phyloP scores from a whole-genome alignment of 2,113 vertebrate genomes.

The Muntiacus reevesi region DNA sequence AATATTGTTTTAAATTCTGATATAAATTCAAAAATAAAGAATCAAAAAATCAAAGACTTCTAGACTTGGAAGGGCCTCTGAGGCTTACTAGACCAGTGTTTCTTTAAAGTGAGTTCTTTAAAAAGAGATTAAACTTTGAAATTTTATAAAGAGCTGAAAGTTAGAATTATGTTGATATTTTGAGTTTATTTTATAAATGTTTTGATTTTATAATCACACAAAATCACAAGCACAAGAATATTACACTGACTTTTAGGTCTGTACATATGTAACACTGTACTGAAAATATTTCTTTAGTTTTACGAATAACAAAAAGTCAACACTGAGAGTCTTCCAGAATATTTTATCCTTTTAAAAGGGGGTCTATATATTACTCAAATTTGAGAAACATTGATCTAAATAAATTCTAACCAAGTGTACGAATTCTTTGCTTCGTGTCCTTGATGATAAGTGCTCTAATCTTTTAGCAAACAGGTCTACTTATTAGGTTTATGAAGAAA shows the following conservation, averaged over 20 bases:
- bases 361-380: background rate
- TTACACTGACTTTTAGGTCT: background rate
- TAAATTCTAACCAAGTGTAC: background rate
- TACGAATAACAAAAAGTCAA: background rate
- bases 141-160: background rate
- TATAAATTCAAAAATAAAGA: background rate
- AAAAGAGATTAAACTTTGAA: background rate
- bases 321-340: background rate
- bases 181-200: background rate
- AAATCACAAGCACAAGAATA: background rate
- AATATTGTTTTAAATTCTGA: background rate
- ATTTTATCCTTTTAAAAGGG: background rate
- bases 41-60: background rate
- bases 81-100: background rate
- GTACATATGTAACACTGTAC: background rate
- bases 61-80: background rate
- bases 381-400: slow-evolving; percentile 2
- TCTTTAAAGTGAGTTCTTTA: background rate
- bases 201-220: background rate
- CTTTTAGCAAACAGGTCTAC: background rate
- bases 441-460: background rate
- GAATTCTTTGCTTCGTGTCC: background rate
- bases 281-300: background rate
- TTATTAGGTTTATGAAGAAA: slow-evolving; percentile 8
- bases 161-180: slow-evolving; percentile 6